These are phyloP conservation scores for cattle (Bos taurus) DNA, from an alignment of 2,113 vertebrate species.

Conservation along the genomic window ARS-UCD2.0 NC_037337.1:19495001-19495500, in stretches of 20 bases:
- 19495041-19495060: neutral
- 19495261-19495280: neutral
- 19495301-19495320: neutral
- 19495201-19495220: neutral
- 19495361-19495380: neutral
- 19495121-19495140: neutral
- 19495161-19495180: neutral
- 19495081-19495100: slow-evolving; percentile 18
- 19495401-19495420: neutral
- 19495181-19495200: neutral
- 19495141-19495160: neutral
- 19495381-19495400: neutral
- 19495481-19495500: neutral
- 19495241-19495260: neutral
- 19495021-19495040: neutral
- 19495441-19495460: neutral
- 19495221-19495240: neutral
- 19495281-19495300: neutral
- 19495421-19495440: neutral
- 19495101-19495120: neutral
- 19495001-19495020: neutral
- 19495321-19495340: neutral
- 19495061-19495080: neutral
- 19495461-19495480: neutral
- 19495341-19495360: neutral